Conservation (phyloP, 2,113 vertebrate species). For the Merops nubicus region DNA sequence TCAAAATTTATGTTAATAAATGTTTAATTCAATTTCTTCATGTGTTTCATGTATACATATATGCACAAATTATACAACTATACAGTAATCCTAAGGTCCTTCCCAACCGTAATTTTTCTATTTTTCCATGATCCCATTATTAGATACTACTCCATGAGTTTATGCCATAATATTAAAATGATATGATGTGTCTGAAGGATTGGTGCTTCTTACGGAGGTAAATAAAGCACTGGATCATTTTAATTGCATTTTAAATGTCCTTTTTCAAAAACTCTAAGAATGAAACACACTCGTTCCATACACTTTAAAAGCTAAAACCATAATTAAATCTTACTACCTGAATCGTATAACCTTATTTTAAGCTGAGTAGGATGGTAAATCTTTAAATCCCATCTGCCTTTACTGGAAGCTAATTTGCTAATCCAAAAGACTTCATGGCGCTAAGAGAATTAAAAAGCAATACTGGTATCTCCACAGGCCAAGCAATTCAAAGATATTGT, state of each 20-base stretch:
- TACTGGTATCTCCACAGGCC: not conserved
- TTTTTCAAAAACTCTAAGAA: not conserved
- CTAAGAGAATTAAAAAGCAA: not conserved
- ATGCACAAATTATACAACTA: not conserved
- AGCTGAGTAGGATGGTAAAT: not conserved
- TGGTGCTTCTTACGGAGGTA: not conserved
- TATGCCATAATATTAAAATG: not conserved
- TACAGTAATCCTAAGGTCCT: not conserved
- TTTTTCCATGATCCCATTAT: not conserved
- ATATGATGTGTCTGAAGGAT: not conserved
- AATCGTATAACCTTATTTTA: not conserved
- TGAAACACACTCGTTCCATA: not conserved
- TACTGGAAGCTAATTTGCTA: not conserved
- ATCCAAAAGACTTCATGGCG: not conserved
- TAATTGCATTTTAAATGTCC: not conserved
- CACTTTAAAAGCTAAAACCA: not conserved
- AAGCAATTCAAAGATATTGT: not conserved
- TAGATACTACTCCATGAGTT: not conserved
- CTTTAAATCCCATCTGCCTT: not conserved
- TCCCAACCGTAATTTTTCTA: not conserved
- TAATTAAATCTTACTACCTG: not conserved
- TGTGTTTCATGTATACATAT: not conserved
- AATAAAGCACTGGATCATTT: not conserved
- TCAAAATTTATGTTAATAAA: not conserved
- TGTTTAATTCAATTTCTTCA: not conserved